Evolutionary conservation across 2,113 vertebrate species (phyloP), one percentile per base, ranked within the genome.

Genomic region (Thunnus maccoyii): DNA sequence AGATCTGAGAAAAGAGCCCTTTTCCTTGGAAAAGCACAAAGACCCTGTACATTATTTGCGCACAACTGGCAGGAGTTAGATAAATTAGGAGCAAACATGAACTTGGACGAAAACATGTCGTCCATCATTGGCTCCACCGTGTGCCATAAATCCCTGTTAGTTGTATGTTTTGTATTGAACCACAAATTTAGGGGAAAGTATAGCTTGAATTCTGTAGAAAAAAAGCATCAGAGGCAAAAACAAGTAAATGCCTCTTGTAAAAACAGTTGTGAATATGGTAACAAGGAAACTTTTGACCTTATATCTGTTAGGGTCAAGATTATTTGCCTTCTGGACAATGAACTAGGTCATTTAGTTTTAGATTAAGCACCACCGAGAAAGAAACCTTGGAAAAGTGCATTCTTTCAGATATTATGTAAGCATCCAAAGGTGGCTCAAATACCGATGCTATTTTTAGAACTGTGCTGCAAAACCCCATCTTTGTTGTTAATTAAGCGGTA

Each of bases 401-500:
- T 83, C 22, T 36, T 65, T 73, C 50, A 55, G 66, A 30, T 64
- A 12, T 91, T 86, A 84, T 51, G 69, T 61, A 72, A 84, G 62
- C 54, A 32, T 56, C 61, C 8, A 16, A 32, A 30, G 32, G 41
- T n/a, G 36, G 36, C 47, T 88, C n/a, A 72, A 52, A 83, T 36
- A 13, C 50, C 7, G 0, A 18, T 46, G 65, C 72, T 86, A 74
- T 88, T 81, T 83, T 84, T 79, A 76, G 86, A 69, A 14, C 12
- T 20, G 48, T 22, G 18, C 75, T 52, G 60, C 72, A 54, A 85
- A 87, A 41, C 74, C 70, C 71, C 54, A 36, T 83, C 66, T 83
- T 76, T 81, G 62, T 74, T 55, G 60, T 76, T 84, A 86, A 88
- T 89, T 87, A 84, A 44, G 66, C 76, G 52, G 7, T 41, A 12